A percentile compares a stretch with the other conserved stretches of the same genome.
These are phyloP conservation scores for Pseudomyrmex gracilis DNA, from an alignment of 1,140 invertebrate genomes.

Conservation along the genomic window DNA sequence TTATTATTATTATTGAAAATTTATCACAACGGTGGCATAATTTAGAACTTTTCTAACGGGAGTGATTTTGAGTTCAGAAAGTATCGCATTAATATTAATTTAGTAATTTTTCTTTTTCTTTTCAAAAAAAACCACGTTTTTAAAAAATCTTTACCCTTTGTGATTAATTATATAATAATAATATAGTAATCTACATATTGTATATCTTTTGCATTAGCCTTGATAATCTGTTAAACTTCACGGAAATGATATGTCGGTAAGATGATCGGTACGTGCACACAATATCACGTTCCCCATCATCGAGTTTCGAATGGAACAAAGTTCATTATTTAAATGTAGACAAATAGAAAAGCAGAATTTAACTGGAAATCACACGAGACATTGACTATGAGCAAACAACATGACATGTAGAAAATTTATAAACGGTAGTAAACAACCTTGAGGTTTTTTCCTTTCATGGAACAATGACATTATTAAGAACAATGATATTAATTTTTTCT, in stretches of 20 bases:
- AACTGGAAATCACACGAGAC: background rate
- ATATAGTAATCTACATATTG: background rate
- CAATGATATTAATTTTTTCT: no score
- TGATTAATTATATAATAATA: background rate
- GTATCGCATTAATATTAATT: background rate
- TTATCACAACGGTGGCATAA: background rate
- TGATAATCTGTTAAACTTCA: constrained; percentile 26
- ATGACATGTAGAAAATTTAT: no score
- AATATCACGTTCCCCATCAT: background rate
- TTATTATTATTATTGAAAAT: background rate
- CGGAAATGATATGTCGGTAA: background rate
- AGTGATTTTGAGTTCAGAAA: background rate
- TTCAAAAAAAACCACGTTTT: constrained; percentile 1
- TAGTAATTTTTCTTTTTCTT: background rate
- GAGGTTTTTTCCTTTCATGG: no score
- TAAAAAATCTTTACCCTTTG: background rate
- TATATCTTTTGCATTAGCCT: background rate
- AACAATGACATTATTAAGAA: no score
- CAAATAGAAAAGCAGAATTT: background rate
- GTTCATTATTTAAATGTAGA: constrained; percentile 4
- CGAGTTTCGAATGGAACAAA: background rate
- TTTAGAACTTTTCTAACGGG: background rate
- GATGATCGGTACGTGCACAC: background rate
- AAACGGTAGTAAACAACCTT: no score
- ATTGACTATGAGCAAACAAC: background rate